Base-by-base conservation (phyloP, 1,140 invertebrate species). In the Zaprionus africanus region DNA sequence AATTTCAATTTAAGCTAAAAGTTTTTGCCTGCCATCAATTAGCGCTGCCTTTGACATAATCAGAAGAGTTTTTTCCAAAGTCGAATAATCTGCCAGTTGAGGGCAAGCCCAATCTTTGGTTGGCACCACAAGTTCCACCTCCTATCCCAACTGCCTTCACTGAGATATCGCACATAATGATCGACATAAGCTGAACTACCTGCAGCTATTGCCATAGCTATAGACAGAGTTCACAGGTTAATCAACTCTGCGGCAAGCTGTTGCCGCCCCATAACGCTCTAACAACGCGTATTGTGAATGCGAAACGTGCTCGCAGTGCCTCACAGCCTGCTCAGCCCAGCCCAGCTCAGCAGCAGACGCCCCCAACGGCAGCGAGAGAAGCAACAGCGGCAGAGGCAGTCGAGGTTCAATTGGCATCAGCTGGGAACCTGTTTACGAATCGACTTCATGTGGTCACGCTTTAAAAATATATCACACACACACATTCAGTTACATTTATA, bases 361-460 rank as follows among this genome's bases (percentile, higher is more conserved):
- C 60, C 62, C 51, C 65, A 49, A 67, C 36, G 49, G 22, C 41
- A 43, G 31, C 24, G 31, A 34, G 31, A 31, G 28, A 6, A 31
- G 0, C 28, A 31, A 3, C 26, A 73, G 19, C 63, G 56, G 57
- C 58, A 51, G 36, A 59, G 53, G 36, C 7, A 49, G 41, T 54
- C 31, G 26, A 41, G n/a, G 9, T 69, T 81, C 63, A 74, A 74
- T 81, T 81, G 71, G 54, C 66, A 60, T 65, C 49, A 53, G 53
- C 24, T 70, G 54, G 24, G 63, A 82, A 74, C 78, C 59, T 49
- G 83, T 80, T 87, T 58, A 22, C 4, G 19, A 19, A 51, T 53
- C 68, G 19, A 57, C 71, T 51, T 61, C 60, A 79, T 90, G 85
- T 81, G 78, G 76, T 88, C 85, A 88, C 85, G 85, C 81, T 88